Percentiles rank a stretch among this genome's conserved stretches.
phyloP scores from a whole-genome alignment of 2,797 vertebrate species.

The Gambusia yucatana region DNA sequence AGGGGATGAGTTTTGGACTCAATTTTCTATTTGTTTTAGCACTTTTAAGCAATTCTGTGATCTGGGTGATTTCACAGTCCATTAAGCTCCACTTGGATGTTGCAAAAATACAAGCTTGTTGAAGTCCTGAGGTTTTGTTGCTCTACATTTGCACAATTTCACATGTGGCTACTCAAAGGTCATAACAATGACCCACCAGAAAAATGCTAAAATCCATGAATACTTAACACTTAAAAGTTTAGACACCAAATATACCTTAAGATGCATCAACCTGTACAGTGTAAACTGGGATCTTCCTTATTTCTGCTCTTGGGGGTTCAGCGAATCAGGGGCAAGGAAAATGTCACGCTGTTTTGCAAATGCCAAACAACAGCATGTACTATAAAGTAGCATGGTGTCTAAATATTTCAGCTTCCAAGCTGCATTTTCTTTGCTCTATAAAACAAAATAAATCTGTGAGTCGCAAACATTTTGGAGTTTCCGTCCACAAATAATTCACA shows the following conservation, averaged over 20 bases:
- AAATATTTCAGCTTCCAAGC: not conserved
- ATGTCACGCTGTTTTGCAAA: not conserved
- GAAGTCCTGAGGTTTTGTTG: not conserved
- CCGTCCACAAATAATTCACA: not conserved
- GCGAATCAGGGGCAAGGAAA: not conserved
- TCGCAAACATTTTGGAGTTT: not conserved
- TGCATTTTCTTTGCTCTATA: not conserved
- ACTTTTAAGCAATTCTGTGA: slow-evolving; percentile 1
- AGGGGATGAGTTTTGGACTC: not conserved
- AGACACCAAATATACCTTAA: not conserved
- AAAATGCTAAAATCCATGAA: too few species aligned
- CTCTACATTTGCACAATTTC: not conserved
- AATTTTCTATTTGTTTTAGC: not conserved
- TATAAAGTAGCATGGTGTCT: not conserved
- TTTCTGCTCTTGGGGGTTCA: not conserved
- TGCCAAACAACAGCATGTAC: not conserved
- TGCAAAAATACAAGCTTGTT: not conserved
- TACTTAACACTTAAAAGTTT: not conserved
- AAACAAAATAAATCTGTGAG: not conserved
- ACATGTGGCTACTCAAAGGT: not conserved
- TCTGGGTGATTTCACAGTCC: not conserved
- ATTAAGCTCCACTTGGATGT: not conserved
- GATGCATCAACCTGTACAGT: not conserved
- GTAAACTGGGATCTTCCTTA: not conserved
- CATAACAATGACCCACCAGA: not conserved